Percentiles rank a stretch among this genome's conserved stretches.
Evolutionary conservation across 2,113 vertebrate species (phyloP).

Genomic region (Ranitomeya imitator): DNA sequence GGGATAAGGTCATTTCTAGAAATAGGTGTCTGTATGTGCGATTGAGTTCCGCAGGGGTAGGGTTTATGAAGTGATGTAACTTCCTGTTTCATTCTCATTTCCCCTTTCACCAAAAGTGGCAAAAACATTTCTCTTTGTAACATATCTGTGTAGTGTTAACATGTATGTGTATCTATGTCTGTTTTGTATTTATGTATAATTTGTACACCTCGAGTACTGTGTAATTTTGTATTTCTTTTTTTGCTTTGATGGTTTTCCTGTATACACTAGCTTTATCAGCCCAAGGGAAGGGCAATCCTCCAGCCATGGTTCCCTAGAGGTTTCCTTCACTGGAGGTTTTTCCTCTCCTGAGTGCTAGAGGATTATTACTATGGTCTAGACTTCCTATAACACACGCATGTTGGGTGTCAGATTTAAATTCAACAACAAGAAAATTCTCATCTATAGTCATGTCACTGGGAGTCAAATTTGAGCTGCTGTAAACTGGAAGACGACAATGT

Average conservation of each 20-base stretch:
- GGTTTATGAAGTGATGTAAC: not conserved
- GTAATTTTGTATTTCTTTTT: not conserved
- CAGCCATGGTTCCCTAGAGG: no score
- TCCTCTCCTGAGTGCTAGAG: no score
- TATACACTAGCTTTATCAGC: not conserved
- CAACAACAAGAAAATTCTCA: no score
- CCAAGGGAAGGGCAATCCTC: not conserved
- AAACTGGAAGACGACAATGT: no score
- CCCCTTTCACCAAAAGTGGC: not conserved
- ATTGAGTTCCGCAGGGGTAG: not conserved
- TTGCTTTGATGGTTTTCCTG: not conserved
- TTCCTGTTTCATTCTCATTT: not conserved
- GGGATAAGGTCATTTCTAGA: no score
- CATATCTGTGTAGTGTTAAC: not conserved
- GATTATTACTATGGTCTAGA: no score
- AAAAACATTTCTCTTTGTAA: not conserved
- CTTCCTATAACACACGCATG: no score
- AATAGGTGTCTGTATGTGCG: no score
- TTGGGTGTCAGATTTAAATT: no score
- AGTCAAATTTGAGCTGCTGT: no score
- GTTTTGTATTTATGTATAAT: not conserved
- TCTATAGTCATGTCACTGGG: no score
- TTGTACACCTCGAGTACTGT: not conserved
- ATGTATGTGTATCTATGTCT: not conserved
- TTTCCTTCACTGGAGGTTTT: no score